Base-by-base conservation (phyloP, 2,888 invertebrate genomes). In the Heliconius ethilla region DNA sequence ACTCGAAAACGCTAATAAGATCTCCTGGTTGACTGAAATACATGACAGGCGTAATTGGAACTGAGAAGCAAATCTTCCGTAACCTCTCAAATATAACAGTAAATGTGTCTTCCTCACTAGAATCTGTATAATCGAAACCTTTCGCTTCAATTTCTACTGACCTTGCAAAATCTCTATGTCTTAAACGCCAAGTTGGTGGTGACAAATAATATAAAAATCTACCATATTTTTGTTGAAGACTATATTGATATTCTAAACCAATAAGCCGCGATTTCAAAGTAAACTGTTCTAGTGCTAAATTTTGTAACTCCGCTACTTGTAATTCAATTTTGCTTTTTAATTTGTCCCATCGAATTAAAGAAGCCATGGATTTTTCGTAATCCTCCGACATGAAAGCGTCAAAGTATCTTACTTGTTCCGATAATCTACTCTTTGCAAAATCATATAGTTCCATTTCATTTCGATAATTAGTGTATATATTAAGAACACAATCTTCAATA, bases 201-300 rank as follows among this genome's bases (percentile, higher is more conserved):
- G 96, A 96, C n/a, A 96, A 88, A 84, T 95, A 94, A 86, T 95
- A 96, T n/a, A 97, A 89, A 89, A 96, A 96, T 83, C 95, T 94
- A 75, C 96, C 96, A 87, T 96, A 96, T 88, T 95, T 95, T 86
- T 96, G 96, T 78, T 95, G 95, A 70, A 95, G 89, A 73, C 95
- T 87, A 94, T 96, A 96, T 81, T 93, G 94, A 84, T 96, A 96
- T 83, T 96, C 96, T 77, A 96, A 91, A 37, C 95, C 94, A 79
- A 96, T 95, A 33, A 96, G 90, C 81, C 87, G 89, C n/a, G 94
- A 92, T 66, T 85, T 89, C 40, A 89, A 87, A 27, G 87, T 87
- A 80, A 92, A 93, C 75, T 87, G 87, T 82, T 90, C 84, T 76
- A 83, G 84, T 1, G 95, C 94, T 33, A 95, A 85, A 81, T 89